Percentiles rank a stretch among this genome's conserved stretches.
These are phyloP conservation scores for Sepiola atlantica DNA, from an alignment of 2,888 invertebrate species.

Conservation along the genomic window DNA sequence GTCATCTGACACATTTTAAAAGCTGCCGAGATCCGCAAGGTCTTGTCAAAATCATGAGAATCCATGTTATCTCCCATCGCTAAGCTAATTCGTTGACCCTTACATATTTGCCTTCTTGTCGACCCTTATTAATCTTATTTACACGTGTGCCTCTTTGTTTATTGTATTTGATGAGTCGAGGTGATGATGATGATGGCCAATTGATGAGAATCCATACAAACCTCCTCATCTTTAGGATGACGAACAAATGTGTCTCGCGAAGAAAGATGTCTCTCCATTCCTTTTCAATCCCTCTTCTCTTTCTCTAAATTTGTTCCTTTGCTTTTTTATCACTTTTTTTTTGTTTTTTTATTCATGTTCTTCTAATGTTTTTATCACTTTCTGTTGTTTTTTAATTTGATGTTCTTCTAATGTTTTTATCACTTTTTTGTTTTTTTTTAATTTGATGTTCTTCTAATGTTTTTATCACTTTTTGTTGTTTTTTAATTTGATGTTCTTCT, in stretches of 20 bases:
- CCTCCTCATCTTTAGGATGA: not conserved
- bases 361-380: too few species aligned
- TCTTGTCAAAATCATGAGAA: not conserved
- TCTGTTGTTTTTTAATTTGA: too few species aligned
- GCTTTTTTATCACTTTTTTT: not conserved
- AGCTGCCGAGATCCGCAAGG: not conserved
- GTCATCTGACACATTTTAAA: not conserved
- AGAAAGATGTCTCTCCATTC: not conserved
- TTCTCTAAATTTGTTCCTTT: not conserved
- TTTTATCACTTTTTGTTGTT: too few species aligned
- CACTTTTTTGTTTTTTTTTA: too few species aligned
- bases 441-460: too few species aligned
- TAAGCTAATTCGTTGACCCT: not conserved
- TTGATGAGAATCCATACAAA: not conserved
- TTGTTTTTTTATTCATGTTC: not conserved
- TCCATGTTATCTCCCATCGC: not conserved
- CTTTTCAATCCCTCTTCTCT: not conserved
- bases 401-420: too few species aligned
- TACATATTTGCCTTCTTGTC: not conserved
- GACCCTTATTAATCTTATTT: not conserved
- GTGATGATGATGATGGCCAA: not conserved
- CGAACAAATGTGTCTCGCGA: not conserved
- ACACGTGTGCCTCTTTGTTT: not conserved
- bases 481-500: too few species aligned
- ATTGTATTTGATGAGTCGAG: not conserved